Evolutionary conservation across 2,888 invertebrate species (phyloP).

Genomic region (Lasius fuliginosus): DNA sequence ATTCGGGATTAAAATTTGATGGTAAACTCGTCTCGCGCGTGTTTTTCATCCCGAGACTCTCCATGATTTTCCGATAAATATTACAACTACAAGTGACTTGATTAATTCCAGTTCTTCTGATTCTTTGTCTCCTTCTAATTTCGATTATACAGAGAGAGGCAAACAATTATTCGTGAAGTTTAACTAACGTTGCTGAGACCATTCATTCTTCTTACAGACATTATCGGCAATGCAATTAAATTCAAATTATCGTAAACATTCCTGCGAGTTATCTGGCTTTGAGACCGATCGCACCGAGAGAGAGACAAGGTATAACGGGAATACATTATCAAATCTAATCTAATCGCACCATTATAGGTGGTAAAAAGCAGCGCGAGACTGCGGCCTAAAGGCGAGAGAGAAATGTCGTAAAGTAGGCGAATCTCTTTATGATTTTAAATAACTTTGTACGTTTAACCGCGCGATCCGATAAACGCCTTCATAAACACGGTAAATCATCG

Average conservation of each 20-base stretch:
- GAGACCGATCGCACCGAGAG: neutral
- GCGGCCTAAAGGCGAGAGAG: neutral
- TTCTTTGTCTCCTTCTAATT: neutral
- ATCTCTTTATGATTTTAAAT: neutral
- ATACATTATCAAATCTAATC: conserved; percentile 28
- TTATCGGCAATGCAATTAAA: conserved; percentile 11
- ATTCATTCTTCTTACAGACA: conserved; percentile 3
- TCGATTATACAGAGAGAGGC: neutral
- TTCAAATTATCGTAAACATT: conserved; percentile 11
- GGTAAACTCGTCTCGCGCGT: neutral
- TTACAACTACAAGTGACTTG: neutral
- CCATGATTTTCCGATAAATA: neutral
- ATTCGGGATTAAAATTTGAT: neutral
- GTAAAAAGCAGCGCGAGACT: neutral
- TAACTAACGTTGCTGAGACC: neutral
- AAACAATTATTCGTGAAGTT: neutral
- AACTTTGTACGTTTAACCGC: neutral
- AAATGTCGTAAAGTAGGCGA: neutral
- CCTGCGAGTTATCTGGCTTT: neutral
- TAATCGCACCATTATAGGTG: conserved; percentile 11
- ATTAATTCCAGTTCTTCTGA: neutral
- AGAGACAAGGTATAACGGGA: neutral
- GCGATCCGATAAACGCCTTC: neutral
- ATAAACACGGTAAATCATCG: conserved; percentile 2
- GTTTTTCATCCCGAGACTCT: neutral